These are phyloP conservation scores for Natator depressus DNA, from an alignment of 2,113 vertebrate genomes.

Conservation along the genomic window DNA sequence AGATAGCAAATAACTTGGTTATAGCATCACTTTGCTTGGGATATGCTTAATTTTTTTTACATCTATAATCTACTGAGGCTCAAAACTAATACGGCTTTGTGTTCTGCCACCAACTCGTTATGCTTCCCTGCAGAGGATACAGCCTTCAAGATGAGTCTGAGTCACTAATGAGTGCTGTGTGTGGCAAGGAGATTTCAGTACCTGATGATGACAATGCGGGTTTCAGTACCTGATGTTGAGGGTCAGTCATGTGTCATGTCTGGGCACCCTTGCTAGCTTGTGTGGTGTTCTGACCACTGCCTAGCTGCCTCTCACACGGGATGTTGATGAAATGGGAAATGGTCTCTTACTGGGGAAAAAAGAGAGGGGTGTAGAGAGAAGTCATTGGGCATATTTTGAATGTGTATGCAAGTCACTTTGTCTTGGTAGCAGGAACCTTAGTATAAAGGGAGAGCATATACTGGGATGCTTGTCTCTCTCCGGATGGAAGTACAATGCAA, in stretches of 20 bases:
- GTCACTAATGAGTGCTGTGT: background rate
- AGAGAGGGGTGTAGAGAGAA: background rate
- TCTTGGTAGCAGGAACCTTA: background rate
- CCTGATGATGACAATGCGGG: background rate
- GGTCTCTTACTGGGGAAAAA: background rate
- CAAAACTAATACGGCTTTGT: background rate
- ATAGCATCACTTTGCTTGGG: background rate
- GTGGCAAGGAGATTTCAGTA: background rate
- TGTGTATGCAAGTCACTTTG: background rate
- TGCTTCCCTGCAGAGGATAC: background rate
- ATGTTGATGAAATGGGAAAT: background rate
- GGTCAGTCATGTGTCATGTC: background rate
- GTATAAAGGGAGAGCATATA: background rate
- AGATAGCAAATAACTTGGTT: background rate
- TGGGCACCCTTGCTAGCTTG: background rate
- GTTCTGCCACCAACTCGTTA: background rate
- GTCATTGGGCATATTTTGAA: background rate
- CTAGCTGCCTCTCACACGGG: background rate
- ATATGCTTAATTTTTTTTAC: background rate
- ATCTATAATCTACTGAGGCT: background rate
- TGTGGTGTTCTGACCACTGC: background rate
- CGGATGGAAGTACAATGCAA: background rate
- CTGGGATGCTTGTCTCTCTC: background rate
- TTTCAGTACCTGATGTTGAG: background rate
- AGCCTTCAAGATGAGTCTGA: background rate